Percentiles rank a stretch among this genome's conserved stretches.
Conservation (phyloP, 2,797 vertebrate genomes). For the Bucorvus abyssinicus region DNA sequence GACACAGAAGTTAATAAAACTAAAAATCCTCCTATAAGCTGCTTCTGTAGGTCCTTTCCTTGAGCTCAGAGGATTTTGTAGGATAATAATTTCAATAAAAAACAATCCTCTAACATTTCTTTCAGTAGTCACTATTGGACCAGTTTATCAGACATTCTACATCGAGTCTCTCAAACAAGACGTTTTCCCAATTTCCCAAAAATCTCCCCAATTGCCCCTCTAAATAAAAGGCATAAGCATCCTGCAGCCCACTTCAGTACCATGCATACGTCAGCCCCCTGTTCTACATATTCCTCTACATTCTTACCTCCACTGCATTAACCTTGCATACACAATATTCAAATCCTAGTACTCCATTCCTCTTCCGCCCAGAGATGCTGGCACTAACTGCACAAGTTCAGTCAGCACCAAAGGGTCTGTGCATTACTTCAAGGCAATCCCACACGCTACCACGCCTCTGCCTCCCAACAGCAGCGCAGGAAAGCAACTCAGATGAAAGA, state of each 20-base stretch:
- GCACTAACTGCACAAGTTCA: neutral
- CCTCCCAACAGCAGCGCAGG: neutral
- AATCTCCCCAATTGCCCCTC: neutral
- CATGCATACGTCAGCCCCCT: neutral
- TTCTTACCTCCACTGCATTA: neutral
- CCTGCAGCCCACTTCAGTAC: neutral
- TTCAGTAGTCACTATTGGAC: neutral
- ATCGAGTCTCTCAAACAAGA: neutral
- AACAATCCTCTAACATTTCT: neutral
- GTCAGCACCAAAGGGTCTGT: neutral
- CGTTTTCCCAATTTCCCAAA: neutral
- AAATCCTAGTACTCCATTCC: neutral
- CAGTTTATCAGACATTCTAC: neutral
- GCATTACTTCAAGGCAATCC: neutral
- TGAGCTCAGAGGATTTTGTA: neutral
- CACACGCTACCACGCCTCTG: neutral
- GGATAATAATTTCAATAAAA: neutral
- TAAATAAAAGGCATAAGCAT: neutral
- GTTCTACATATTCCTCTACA: neutral
- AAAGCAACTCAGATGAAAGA: neutral
- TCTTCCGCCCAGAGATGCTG: neutral
- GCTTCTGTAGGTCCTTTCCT: neutral
- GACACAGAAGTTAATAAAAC: neutral
- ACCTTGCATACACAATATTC: neutral
- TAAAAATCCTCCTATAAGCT: neutral